These are phyloP conservation scores for Parnassius orleans DNA, from an alignment of 2,888 invertebrate genomes.

Conservation along the genomic window DNA sequence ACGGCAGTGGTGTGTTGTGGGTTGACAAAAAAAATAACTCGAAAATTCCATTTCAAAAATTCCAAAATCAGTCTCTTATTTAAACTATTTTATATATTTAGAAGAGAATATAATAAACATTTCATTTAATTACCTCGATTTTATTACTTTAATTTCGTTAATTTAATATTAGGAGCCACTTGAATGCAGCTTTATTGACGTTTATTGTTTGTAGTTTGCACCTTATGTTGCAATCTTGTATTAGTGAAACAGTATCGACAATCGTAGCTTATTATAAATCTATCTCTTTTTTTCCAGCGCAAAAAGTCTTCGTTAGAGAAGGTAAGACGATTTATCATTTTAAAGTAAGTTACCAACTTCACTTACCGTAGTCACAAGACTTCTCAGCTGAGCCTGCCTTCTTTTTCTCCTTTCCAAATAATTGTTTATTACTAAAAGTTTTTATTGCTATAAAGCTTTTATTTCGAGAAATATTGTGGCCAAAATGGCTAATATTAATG, in stretches of 20 bases:
- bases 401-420: slow-evolving; percentile 53
- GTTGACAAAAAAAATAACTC: no score
- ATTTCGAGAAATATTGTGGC: slow-evolving; percentile 45
- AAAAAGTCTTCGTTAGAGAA: slow-evolving; percentile 61
- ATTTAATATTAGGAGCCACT: not conserved
- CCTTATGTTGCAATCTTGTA: slow-evolving; percentile 36
- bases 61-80: no score
- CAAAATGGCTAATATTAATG: slow-evolving; percentile 80
- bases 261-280: slow-evolving; percentile 40
- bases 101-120: no score
- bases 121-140: no score
- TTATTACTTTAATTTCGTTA: no score
- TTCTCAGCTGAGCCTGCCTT: slow-evolving; percentile 76
- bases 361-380: slow-evolving; percentile 75
- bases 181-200: slow-evolving; percentile 28
- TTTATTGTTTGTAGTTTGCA: slow-evolving; percentile 27
- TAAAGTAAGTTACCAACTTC: slow-evolving; percentile 51
- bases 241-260: slow-evolving; percentile 46
- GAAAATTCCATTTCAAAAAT: no score
- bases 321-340: slow-evolving; percentile 58
- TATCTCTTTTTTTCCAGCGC: slow-evolving; percentile 62
- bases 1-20: no score
- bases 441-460: slow-evolving; percentile 32
- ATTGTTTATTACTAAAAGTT: slow-evolving; percentile 35
- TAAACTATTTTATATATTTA: no score